A percentile compares a stretch with the other conserved stretches of the same genome.
Conservation (phyloP, 2,113 vertebrate species). For the Zapus hudsonius region DNA sequence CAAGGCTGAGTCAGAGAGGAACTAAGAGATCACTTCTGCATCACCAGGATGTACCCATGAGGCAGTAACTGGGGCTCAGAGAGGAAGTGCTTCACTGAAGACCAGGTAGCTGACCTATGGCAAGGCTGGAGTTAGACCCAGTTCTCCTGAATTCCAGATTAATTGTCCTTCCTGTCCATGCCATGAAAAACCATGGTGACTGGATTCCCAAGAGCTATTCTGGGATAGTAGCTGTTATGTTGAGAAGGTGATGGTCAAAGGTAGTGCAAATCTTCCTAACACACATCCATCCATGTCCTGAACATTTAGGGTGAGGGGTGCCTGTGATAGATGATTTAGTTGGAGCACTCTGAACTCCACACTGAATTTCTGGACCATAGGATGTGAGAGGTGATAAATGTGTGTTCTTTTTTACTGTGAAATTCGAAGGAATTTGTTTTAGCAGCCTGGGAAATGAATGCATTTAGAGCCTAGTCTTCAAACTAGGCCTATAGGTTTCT, state of each 20-base stretch:
- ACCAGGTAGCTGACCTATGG: background rate
- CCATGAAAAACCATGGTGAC: background rate
- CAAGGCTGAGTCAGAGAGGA: background rate
- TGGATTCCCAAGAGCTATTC: background rate
- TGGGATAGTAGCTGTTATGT: background rate
- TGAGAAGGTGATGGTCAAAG: background rate
- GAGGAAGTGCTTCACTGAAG: background rate
- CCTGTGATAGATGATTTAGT: background rate
- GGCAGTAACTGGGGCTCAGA: background rate
- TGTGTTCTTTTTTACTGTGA: background rate
- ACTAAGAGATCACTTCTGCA: background rate
- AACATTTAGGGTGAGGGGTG: background rate
- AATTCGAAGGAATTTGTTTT: background rate
- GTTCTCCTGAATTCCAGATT: background rate
- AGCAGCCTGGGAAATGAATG: slow-evolving; percentile 12
- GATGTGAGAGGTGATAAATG: background rate
- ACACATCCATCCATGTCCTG: background rate
- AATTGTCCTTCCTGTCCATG: background rate
- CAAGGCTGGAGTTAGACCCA: background rate
- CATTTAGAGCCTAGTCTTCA: background rate
- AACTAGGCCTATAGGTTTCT: background rate
- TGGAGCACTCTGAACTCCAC: background rate
- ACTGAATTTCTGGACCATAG: background rate
- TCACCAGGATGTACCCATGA: background rate
- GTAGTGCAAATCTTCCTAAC: background rate